Evolutionary conservation across 2,113 vertebrate genomes (phyloP).

Genomic region (western clawed frog (Xenopus tropicalis)): DNA sequence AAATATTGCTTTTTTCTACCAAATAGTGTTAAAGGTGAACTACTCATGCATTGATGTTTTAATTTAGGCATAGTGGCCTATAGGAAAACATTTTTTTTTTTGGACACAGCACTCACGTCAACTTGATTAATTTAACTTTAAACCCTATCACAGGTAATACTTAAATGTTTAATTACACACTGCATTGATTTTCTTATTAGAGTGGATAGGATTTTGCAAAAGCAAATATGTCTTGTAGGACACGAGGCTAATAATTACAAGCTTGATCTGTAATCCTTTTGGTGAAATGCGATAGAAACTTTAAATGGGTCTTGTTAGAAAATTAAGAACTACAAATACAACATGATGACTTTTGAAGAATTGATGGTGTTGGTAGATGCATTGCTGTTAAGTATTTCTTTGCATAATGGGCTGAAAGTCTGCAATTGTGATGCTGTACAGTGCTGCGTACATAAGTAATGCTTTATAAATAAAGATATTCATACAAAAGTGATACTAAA

Average conservation of each 20-base stretch:
- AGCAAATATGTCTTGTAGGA: conserved; percentile 6
- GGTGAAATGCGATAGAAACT: background rate
- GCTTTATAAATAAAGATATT: too few relatives aligned
- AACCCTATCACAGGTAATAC: conserved; percentile 16
- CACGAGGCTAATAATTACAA: conserved; percentile 12
- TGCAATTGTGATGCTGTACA: too few relatives aligned
- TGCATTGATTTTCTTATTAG: conserved; percentile 38
- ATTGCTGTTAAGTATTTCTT: too few relatives aligned
- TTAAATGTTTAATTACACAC: conserved; percentile 38
- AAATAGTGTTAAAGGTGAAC: background rate
- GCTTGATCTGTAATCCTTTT: background rate
- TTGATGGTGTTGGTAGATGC: too few relatives aligned
- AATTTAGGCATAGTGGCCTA: background rate
- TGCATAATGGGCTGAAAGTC: too few relatives aligned
- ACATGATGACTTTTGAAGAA: too few relatives aligned
- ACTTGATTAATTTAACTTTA: conserved; percentile 31
- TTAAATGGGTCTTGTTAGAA: too few relatives aligned
- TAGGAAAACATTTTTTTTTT: background rate
- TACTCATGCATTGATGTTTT: conserved; percentile 12
- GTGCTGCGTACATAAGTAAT: too few relatives aligned
- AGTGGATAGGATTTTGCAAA: background rate
- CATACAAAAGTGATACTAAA: too few relatives aligned
- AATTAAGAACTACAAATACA: too few relatives aligned
- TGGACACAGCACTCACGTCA: background rate
- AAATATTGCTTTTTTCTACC: background rate